Base-by-base conservation (phyloP, 2,113 vertebrate genomes). In the Lagopus muta region DNA sequence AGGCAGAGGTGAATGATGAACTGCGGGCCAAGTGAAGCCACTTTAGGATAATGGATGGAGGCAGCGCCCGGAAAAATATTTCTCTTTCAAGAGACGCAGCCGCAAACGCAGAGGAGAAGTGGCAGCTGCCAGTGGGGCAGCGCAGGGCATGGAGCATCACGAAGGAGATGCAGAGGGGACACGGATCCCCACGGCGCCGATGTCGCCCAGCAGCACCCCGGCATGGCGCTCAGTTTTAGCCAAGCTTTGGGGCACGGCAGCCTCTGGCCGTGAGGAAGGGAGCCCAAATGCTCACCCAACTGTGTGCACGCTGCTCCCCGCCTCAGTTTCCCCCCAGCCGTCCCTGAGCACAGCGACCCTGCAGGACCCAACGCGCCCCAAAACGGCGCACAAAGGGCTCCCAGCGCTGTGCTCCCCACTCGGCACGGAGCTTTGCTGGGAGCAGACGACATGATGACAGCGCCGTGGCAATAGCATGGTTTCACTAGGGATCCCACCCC, bases 1-100 rank as follows among this genome's bases (percentile, higher is more conserved):
- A 13, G 60, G 82, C 82, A 82, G 87, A 94, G 83, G 89, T 92
- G 89, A 96, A 94, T 97, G 90, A 97, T 96, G 87, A 86, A 97
- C 95, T 70, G 80, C 71, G 21, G 76, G 89, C 84, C 91, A 80
- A 95, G 96, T 2, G 42, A 78, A 96, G 89, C 58, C 94, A 94
- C 94, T 96, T 96, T 85, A 20, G 47, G 86, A 27, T 83, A 94
- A 94, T 85, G 88, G 95, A 92, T 61, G 93, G 84, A 94, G 89
- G 90, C 79, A 82, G 64, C 0, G 40, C 64, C 88, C 86, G 90
- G 92, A 25, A 88, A 95, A 96, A 96, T 13, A 55, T 92, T 97
- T 95, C 76, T 47, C 74, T 95, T 95, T 32, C 15, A 8, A 74
- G 76, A 50, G 40, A 81, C 43, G 30, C 0, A 10, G 80, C 5